Evolutionary conservation across 2,113 vertebrate species (phyloP), one percentile per base, ranked within the genome.

Genomic region (Hemicordylus capensis): DNA sequence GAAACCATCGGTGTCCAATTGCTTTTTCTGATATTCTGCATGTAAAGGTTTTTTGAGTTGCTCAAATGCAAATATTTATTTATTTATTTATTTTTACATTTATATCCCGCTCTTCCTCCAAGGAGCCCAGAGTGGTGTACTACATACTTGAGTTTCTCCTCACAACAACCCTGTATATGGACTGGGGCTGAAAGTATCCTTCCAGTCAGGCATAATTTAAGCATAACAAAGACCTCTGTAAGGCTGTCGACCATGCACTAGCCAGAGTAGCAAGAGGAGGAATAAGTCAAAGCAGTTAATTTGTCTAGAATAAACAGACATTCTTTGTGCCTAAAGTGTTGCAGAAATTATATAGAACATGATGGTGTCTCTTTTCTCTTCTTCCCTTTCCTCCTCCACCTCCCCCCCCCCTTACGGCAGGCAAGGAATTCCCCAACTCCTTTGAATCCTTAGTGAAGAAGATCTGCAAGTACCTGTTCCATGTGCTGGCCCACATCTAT

Each of bases 401-500:
- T 28, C 24, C 58, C 76, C 69, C 24, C 14, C 90, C 70, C 89
- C 59, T 84, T 63, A 5, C 88, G 95, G 6, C 92, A 99, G 99
- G 99, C 93, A 98, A 98, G 91, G 98, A 98, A 94, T 99, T 99
- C 90, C 98, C 98, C 79, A 98, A 98, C 95, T 98, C 98, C 1
- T 99, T 99, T 64, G 98, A 99, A 95, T 96, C 98, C 17, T 95
- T 99, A 97, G 98, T 99, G 89, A 99, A 98, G 96, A 99, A 98
- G 97, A 98, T 99, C 94, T 99, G 98, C 97, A 97, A 96, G 93
- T 98, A 98, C 95, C 96, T 99, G 89, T 99, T 99, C 95, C 98
- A 99, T 0, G 98, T 99, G 95, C 96, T 99, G 96, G 98, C 98
- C 76, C 99, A 99, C 96, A 99, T 99, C 96, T 99, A 99, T 97